Evolutionary conservation across 2,888 invertebrate genomes (phyloP).

Genomic region (Drosophila anomelani): DNA sequence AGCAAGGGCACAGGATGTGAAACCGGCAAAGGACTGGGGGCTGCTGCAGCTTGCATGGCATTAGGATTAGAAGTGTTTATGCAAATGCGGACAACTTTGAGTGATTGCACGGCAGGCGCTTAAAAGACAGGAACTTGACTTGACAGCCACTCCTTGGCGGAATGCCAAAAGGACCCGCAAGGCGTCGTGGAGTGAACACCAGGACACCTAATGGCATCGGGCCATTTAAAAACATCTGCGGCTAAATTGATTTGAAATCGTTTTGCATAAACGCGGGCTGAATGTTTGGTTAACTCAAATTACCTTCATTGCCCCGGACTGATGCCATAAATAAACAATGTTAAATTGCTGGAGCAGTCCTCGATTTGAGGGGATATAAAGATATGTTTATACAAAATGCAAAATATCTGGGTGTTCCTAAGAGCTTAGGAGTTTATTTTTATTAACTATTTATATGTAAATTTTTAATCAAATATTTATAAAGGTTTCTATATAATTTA

Average conservation of each 20-base stretch:
- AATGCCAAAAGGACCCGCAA: constrained; percentile 13
- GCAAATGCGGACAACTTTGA: constrained; percentile 75
- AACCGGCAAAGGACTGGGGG: constrained; percentile 22
- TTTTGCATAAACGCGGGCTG: constrained; percentile 34
- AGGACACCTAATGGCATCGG: constrained; percentile 32
- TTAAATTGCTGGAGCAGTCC: constrained; percentile 6
- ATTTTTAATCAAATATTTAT: neutral
- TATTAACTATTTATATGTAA: neutral
- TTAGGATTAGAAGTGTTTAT: constrained; percentile 77
- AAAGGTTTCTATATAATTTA: neutral
- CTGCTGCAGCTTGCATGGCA: constrained; percentile 66
- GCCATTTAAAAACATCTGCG: constrained; percentile 50
- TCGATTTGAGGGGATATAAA: neutral
- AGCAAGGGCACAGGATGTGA: constrained; percentile 27
- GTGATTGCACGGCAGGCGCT: constrained; percentile 60
- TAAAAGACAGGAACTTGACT: constrained; percentile 37
- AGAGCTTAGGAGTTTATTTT: neutral
- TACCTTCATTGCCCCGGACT: constrained; percentile 7
- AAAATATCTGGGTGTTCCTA: too few relatives aligned
- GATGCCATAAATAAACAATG: constrained; percentile 23
- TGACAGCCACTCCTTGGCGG: constrained; percentile 40
- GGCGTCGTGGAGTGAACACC: neutral
- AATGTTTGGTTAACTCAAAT: constrained; percentile 27
- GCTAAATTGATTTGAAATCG: constrained; percentile 51
- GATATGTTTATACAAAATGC: too few relatives aligned